A percentile compares a stretch with the other conserved stretches of the same genome.
phyloP scores from a whole-genome alignment of 2,113 vertebrate species.

The Pleuronectes platessa region DNA sequence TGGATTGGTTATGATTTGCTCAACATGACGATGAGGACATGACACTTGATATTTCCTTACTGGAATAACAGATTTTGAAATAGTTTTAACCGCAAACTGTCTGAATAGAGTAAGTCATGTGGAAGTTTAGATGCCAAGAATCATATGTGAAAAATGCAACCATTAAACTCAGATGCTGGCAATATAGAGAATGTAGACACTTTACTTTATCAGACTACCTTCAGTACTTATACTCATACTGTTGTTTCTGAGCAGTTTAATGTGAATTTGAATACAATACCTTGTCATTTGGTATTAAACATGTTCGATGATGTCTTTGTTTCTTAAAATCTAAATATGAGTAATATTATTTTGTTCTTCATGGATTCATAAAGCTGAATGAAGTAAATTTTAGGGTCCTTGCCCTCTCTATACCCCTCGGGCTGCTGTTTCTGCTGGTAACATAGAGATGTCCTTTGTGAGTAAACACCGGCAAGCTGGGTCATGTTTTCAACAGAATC shows the following conservation, averaged over 20 bases:
- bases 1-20: conserved; percentile 8
- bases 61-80: no score
- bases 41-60: neutral
- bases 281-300: neutral
- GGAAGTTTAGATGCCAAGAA: neutral
- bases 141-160: no score
- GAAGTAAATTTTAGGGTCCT: neutral
- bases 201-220: no score
- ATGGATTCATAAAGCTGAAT: neutral
- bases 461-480: conserved; percentile 15
- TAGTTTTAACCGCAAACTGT: no score
- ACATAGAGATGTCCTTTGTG: neutral
- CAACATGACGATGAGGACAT: neutral
- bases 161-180: no score
- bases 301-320: no score
- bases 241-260: no score
- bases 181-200: no score
- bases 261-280: no score
- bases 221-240: no score
- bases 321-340: no score
- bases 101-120: neutral
- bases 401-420: neutral
- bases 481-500: conserved; percentile 9
- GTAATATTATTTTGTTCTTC: neutral
- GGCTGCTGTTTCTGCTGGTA: conserved; percentile 8